A percentile compares a stretch with the other conserved stretches of the same genome.
phyloP scores from a whole-genome alignment of 2,113 vertebrate species.

The Riparia riparia region DNA sequence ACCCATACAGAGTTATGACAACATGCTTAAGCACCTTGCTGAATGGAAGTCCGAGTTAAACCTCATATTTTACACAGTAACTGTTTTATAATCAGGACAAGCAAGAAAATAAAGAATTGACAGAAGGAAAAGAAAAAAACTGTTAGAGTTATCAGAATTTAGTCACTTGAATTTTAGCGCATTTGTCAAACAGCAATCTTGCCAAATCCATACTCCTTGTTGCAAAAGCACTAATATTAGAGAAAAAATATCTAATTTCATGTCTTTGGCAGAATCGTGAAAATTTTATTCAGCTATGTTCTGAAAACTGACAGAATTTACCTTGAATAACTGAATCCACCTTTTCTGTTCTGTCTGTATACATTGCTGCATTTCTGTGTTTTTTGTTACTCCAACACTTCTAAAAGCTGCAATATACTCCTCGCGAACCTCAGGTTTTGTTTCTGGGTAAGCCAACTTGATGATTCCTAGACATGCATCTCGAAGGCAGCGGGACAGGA shows the following conservation, averaged over 20 bases:
- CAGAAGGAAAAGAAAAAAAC: background rate
- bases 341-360: constrained; percentile 93
- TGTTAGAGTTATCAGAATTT: background rate
- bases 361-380: constrained; percentile 86
- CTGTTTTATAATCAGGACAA: background rate
- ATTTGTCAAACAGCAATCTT: background rate
- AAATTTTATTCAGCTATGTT: background rate
- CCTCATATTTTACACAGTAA: background rate
- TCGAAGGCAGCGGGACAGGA: constrained; percentile 91
- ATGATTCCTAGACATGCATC: constrained; percentile 97
- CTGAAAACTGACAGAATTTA: constrained; percentile 11
- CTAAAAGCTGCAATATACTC: constrained; percentile 92
- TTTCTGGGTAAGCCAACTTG: constrained; percentile 95
- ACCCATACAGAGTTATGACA: background rate
- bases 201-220: background rate
- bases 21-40: background rate
- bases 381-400: constrained; percentile 91
- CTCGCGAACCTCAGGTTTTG: constrained; percentile 92
- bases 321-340: constrained; percentile 98
- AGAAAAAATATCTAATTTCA: fast-evolving
- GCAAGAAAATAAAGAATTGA: background rate
- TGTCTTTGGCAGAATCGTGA: background rate
- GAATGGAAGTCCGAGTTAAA: background rate
- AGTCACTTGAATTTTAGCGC: background rate
- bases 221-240: background rate